Percentiles rank a stretch among this genome's conserved stretches.
phyloP scores from a whole-genome alignment of 2,113 vertebrate genomes.

The Thryonomys swinderianus region DNA sequence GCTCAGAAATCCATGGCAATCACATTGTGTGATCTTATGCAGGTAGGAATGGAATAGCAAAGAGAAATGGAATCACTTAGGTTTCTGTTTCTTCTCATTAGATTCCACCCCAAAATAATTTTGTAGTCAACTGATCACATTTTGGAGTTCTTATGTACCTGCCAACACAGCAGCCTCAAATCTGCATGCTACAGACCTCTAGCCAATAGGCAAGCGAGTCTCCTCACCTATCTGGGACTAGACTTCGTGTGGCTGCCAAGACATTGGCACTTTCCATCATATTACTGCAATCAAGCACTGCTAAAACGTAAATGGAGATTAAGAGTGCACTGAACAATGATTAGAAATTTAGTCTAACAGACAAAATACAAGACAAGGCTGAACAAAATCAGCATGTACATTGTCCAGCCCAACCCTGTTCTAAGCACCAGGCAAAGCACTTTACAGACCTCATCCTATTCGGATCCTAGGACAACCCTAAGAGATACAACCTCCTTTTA shows the following conservation, averaged over 20 bases:
- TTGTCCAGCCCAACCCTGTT: too few species aligned
- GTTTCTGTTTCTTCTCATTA: slow-evolving; percentile 5
- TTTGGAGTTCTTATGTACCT: neutral
- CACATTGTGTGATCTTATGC: neutral
- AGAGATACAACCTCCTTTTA: neutral
- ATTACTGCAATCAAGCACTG: neutral
- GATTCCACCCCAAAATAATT: neutral
- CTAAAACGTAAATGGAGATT: neutral
- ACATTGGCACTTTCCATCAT: neutral
- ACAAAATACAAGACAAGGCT: neutral
- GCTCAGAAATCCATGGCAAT: slow-evolving; percentile 29
- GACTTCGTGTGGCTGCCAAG: neutral
- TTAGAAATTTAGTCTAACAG: neutral
- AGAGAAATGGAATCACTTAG: neutral
- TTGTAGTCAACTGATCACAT: neutral
- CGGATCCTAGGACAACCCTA: neutral
- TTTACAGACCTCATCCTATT: neutral
- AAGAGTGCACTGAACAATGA: rapidly evolving
- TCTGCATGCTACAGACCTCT: neutral
- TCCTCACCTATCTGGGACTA: neutral
- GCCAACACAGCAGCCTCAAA: neutral
- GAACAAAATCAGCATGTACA: neutral
- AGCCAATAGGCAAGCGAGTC: neutral
- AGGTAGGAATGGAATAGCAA: neutral
- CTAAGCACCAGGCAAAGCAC: neutral